These are phyloP conservation scores for Camptogramma bilineatum DNA, from an alignment of 2,888 invertebrate species.

Conservation along the genomic window DNA sequence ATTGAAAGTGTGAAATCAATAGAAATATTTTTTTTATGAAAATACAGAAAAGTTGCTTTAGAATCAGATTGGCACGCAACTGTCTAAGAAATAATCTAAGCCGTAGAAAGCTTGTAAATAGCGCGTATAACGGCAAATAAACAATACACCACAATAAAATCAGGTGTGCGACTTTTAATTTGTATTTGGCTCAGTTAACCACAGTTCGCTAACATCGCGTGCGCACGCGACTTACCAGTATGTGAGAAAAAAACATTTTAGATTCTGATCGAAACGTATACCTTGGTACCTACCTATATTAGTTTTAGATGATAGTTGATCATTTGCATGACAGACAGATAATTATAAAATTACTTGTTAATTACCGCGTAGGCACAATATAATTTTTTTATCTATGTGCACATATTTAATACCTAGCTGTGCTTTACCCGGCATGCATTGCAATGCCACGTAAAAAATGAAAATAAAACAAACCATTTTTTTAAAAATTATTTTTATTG, in stretches of 20 bases:
- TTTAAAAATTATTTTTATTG: no score
- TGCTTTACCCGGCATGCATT: no score
- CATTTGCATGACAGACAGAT: not conserved
- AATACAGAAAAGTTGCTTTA: no score
- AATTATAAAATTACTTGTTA: not conserved
- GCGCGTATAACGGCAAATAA: slow-evolving; percentile 54
- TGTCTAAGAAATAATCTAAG: not conserved
- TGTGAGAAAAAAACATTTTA: not conserved
- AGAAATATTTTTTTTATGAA: no score
- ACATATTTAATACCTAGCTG: no score
- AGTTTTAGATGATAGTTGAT: not conserved
- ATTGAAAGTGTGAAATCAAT: no score
- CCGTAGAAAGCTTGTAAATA: slow-evolving; percentile 43
- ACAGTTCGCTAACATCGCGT: slow-evolving; percentile 38
- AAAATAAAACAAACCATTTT: no score
- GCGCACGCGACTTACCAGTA: slow-evolving; percentile 30
- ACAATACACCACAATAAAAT: slow-evolving; percentile 51
- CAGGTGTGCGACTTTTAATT: slow-evolving; percentile 46
- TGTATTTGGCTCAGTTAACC: slow-evolving; percentile 41
- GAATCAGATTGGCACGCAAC: not conserved
- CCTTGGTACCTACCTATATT: not conserved
- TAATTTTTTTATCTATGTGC: no score
- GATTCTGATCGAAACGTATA: not conserved
- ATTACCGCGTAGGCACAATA: not conserved
- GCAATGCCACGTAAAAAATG: no score